A percentile compares a stretch with the other conserved stretches of the same genome.
phyloP scores from a whole-genome alignment of 2,888 invertebrate genomes.

The Heliconius charithonia region DNA sequence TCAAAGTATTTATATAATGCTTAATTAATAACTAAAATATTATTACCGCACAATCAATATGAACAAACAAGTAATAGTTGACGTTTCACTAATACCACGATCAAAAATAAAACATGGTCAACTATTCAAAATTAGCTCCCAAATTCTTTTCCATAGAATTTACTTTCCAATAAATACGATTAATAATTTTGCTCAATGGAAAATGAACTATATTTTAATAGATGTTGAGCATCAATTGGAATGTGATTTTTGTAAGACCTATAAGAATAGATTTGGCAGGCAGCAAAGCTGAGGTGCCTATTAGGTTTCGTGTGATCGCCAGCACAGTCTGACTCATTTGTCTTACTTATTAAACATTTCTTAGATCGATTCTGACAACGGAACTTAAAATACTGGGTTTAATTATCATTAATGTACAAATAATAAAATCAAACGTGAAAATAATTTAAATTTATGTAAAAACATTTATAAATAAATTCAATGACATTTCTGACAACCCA shows the following conservation, averaged over 20 bases:
- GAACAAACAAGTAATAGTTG: conserved; percentile 54
- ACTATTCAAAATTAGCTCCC: conserved; percentile 32
- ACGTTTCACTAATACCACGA: conserved; percentile 52
- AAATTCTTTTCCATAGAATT: conserved; percentile 1
- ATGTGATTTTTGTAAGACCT: conserved; percentile 50
- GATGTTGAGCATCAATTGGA: conserved; percentile 41
- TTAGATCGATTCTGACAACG: conserved; percentile 2
- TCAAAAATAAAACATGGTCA: conserved; percentile 37
- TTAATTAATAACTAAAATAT: neutral
- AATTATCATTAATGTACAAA: neutral
- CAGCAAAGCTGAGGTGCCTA: conserved; percentile 57
- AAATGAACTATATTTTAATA: conserved; percentile 33
- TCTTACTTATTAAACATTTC: conserved; percentile 57
- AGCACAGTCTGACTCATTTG: conserved; percentile 60
- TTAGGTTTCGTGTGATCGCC: conserved; percentile 64
- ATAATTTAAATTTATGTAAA: neutral
- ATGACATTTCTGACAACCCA: conserved; percentile 16
- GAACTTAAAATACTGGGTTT: neutral
- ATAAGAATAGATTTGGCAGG: conserved; percentile 77
- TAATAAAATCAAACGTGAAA: neutral
- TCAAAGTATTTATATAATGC: neutral
- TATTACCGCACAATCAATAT: conserved; percentile 49
- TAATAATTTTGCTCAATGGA: conserved; percentile 28
- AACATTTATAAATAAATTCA: conserved; percentile 20
- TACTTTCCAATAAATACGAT: conserved; percentile 27